Base-by-base conservation (phyloP, 2,888 invertebrate genomes). In the Luperina testacea region DNA sequence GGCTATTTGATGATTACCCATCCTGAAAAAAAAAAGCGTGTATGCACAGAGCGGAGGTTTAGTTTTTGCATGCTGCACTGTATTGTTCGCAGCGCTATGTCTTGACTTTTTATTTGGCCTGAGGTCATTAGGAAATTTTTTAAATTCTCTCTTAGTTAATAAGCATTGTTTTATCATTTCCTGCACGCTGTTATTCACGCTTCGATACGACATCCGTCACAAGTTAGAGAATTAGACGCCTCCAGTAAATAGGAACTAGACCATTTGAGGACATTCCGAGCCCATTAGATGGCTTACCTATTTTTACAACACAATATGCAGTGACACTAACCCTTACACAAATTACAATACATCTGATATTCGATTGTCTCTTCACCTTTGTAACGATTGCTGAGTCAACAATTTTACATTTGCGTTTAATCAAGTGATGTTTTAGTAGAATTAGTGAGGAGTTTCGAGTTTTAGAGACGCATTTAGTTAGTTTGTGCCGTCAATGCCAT, bases 191-290 rank as follows among this genome's bases (percentile, higher is more conserved):
- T 32, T 15, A 38, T 42, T 57, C 20, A 61, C 9, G 4, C n/a
- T n/a, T 45, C 17, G 15, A 17, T 32, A 11, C 15, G 15, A n/a
- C n/a, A 38, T 53, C 69, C 13, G 15, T 78, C 63, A 74, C 57
- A 63, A 78, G 67, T 76, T n/a, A 32, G 80, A 81, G 82, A 77
- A 75, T 73, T 67, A 70, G 53, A 74, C 81, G 71, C 75, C 70
- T 79, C 42, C 82, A 75, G 85, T 90, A 90, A 89, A 87, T 86
- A 91, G 90, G 88, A 91, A 90, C 89, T 88, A 85, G 82, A 84
- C 87, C 78, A 90, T 90, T 90, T 87, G 80, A 73, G 75, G 67
- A 75, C 86, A 90, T 90, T 86, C 88, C 84, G 53, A 45, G 11
- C 11, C 63, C 42, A 87, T 87, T 82, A 84, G 45, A 68, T 42